phyloP scores from a whole-genome alignment of 23 tunicate genomes.

The Trididemnum nubilum region DNA sequence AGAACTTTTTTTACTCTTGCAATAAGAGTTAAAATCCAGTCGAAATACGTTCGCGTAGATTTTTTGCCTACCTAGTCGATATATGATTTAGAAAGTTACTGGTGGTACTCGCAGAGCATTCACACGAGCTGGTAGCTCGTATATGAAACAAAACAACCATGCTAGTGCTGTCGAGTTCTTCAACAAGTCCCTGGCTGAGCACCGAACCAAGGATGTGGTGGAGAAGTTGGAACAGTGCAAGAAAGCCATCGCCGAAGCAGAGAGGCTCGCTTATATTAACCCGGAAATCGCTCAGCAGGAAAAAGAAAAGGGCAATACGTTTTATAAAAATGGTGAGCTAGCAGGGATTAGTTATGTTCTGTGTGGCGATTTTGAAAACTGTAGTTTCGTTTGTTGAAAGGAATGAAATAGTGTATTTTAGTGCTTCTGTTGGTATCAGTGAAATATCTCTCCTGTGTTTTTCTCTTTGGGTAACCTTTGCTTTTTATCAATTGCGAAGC shows the following conservation, averaged over 20 bases:
- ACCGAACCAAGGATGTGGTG: conserved; percentile 72
- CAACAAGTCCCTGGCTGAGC: conserved; percentile 88
- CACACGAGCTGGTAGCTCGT: conserved; percentile 75
- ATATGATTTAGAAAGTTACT: not conserved
- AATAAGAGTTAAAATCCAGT: too few relatives aligned
- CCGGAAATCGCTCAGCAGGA: conserved; percentile 78
- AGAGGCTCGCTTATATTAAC: conserved; percentile 81
- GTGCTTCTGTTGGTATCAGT: too few relatives aligned
- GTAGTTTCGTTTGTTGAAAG: too few relatives aligned
- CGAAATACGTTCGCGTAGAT: too few relatives aligned
- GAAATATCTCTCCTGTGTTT: too few relatives aligned
- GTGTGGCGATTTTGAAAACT: not conserved
- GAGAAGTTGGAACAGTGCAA: conserved; percentile 64
- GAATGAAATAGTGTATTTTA: too few relatives aligned
- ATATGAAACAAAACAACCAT: conserved; percentile 74
- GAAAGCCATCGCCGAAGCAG: conserved; percentile 70
- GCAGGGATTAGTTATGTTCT: not conserved
- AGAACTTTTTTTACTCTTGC: too few relatives aligned
- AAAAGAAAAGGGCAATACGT: conserved; percentile 79
- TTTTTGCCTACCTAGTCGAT: not conserved
- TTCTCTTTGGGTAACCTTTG: too few relatives aligned
- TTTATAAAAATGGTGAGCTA: conserved; percentile 71
- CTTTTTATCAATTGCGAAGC: too few relatives aligned
- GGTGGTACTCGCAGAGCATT: conserved; percentile 54
- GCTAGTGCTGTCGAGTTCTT: conserved; percentile 53